Evolutionary conservation across 37 sponge, comb jelly and placozoan species (phyloP), one percentile per base, ranked within the genome.

Genomic region (Oopsacas minuta): DNA sequence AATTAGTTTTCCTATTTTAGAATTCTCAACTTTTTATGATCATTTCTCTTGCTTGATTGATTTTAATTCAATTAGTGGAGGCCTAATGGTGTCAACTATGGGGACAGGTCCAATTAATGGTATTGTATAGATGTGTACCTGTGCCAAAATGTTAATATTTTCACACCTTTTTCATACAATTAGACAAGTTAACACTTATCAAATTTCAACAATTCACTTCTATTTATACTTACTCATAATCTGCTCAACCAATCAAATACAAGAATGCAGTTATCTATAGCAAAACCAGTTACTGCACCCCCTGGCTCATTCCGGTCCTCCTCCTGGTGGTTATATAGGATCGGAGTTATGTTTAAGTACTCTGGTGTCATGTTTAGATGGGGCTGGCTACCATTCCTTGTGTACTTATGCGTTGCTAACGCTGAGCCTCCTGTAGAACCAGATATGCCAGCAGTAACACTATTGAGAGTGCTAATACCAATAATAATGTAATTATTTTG

Each of bases 361-460:
- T 25, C 75, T 12, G 75, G 75, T 25, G 75, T 34, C 28, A 12
- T 61, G 7, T 61, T 61, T 12, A 61, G 75, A 12, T 61, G 75
- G 75, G 75, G 75, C 22, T 61, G 75, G 75, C 3, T 61, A 5
- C 75, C 75, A 61, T 61, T 61, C 75, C 75, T 61, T 20, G 30
- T 61, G 28, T 61, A 61, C 75, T 20, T 61, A 3, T 10, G 75
- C 22, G 30, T 61, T n/a, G 75, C 75, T 61, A 61, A 61, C 75
- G 30, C 75, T 32, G 75, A 61, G 1, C 28, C 75, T 3, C 75
- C 75, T 3, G 75, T 61, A 25, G 75, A 61, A 10, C 75, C 75
- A 3, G 28, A 61, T 25, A 61, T 61, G 28, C 75, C 75, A n/a
- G 28, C 75, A 32, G 75, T 61, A 5, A 61, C 75, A 32, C 75